Evolutionary conservation across 2,888 invertebrate species (phyloP).

Genomic region (Drosophila phalerata): DNA sequence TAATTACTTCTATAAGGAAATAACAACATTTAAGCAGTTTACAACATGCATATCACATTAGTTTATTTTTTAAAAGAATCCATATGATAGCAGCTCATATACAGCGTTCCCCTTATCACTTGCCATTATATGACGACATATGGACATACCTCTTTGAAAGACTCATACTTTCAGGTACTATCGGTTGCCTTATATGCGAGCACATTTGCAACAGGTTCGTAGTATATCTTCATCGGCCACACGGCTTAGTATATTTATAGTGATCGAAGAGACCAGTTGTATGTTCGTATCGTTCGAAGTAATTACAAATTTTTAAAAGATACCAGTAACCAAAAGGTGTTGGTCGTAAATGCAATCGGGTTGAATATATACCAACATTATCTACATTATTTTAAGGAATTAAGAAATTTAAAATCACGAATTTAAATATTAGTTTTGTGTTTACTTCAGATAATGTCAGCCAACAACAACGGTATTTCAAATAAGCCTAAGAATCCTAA

Average conservation of each 20-base stretch:
- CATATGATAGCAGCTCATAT: neutral
- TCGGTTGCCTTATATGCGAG: neutral
- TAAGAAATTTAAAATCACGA: neutral
- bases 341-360: neutral
- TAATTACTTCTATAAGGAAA: too few species aligned
- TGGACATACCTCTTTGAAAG: neutral
- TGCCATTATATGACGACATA: neutral
- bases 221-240: neutral
- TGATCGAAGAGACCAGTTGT: neutral
- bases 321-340: too few species aligned
- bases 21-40: too few species aligned
- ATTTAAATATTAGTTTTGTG: neutral
- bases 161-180: neutral
- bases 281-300: neutral
- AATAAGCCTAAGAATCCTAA: constrained; percentile 67
- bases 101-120: neutral
- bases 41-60: too few species aligned
- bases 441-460: constrained; percentile 39
- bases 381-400: neutral
- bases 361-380: neutral
- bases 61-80: too few species aligned
- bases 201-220: neutral
- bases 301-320: neutral
- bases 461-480: constrained; percentile 8
- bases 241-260: neutral